These are phyloP conservation scores for Taxidea taxus DNA, from an alignment of 2,113 vertebrate genomes.

Conservation along the genomic window DNA sequence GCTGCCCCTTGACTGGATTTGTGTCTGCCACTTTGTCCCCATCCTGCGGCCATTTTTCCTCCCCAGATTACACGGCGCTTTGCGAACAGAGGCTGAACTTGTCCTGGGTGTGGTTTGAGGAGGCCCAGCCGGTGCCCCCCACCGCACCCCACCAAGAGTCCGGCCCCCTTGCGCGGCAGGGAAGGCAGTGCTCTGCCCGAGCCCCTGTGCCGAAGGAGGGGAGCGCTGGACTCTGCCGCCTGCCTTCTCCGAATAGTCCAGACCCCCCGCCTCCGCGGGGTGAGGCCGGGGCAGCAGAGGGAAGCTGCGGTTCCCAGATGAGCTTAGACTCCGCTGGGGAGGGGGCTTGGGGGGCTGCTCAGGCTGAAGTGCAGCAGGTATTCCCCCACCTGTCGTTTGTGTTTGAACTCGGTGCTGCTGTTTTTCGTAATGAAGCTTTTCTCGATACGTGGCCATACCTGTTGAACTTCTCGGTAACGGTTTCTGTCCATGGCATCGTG, in stretches of 20 bases:
- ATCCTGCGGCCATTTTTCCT: too few species aligned
- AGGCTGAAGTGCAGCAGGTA: fast-evolving
- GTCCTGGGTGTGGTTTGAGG: not conserved
- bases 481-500: too few species aligned
- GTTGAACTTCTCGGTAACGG: not conserved
- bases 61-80: not conserved
- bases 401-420: not conserved
- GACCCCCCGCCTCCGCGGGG: fast-evolving
- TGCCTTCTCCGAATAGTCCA: not conserved
- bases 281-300: not conserved
- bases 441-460: fast-evolving
- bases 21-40: fast-evolving
- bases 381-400: too few species aligned
- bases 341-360: fast-evolving
- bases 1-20: too few species aligned
- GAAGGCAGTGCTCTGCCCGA: not conserved
- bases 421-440: fast-evolving
- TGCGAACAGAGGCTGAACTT: not conserved
- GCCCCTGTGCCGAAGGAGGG: fast-evolving
- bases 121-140: fast-evolving
- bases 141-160: not conserved
- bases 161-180: not conserved
- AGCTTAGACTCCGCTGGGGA: fast-evolving
- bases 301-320: not conserved
- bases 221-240: too few species aligned